Conservation (phyloP, 2,113 vertebrate species). For the Ciconia stormi region DNA sequence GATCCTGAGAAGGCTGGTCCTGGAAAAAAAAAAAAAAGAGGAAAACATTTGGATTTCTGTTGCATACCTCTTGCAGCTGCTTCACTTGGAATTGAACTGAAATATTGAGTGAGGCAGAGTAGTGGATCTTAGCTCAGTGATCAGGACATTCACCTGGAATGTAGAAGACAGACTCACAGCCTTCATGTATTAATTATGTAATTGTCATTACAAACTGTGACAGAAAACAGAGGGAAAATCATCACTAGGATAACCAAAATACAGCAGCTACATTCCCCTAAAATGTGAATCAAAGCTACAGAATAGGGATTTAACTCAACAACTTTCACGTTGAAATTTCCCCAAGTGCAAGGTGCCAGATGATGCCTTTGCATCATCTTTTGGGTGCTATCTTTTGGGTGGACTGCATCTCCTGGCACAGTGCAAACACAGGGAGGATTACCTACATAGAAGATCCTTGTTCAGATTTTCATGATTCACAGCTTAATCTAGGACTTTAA, state of each 20-base stretch:
- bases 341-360: rapidly evolving
- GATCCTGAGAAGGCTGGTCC: not conserved
- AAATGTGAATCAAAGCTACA: not conserved
- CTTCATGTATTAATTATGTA: not conserved
- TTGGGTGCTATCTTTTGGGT: not conserved
- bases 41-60: not conserved
- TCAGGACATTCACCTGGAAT: not conserved
- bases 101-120: not conserved
- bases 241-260: not conserved
- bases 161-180: not conserved
- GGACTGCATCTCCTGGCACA: not conserved
- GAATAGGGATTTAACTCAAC: not conserved
- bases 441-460: not conserved
- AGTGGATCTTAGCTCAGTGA: not conserved
- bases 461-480: not conserved
- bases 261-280: not conserved
- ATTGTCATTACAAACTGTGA: not conserved
- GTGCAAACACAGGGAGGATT: not conserved
- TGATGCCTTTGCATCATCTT: not conserved
- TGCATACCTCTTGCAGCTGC: not conserved
- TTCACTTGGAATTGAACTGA: not conserved
- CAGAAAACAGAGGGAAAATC: not conserved
- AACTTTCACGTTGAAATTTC: rapidly evolving
- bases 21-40: rapidly evolving
- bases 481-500: not conserved